Conservation (phyloP, 35 echinoderm and acorn worm species). For the Apostichopus japonicus region DNA sequence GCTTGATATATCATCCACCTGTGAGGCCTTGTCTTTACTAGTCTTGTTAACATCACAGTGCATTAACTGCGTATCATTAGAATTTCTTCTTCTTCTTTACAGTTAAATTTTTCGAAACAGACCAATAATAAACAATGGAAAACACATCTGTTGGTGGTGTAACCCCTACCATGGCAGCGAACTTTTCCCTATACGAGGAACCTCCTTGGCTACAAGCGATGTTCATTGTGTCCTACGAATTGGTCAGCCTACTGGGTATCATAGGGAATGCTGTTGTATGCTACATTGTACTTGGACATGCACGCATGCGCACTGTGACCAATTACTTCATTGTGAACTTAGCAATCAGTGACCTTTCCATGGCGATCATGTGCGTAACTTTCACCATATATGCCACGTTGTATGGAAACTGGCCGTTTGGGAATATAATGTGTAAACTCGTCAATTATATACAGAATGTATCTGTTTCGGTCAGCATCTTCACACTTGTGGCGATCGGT, state of each 20-base stretch:
- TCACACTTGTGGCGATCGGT: slow-evolving; percentile 90
- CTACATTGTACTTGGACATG: slow-evolving; percentile 92
- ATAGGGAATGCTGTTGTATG: slow-evolving; percentile 88
- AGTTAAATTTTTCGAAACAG: not conserved
- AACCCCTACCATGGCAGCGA: not conserved
- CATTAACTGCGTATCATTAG: too few relatives aligned
- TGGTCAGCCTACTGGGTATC: slow-evolving; percentile 80
- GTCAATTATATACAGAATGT: slow-evolving; percentile 85
- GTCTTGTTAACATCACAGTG: too few relatives aligned
- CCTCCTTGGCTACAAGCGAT: slow-evolving; percentile 76
- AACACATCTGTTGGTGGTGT: not conserved
- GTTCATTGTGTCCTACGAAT: slow-evolving; percentile 63
- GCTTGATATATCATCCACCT: too few relatives aligned
- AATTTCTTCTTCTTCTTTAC: not conserved
- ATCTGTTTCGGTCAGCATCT: slow-evolving; percentile 95
- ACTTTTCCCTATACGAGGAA: slow-evolving; percentile 26
- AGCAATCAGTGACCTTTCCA: slow-evolving; percentile 84
- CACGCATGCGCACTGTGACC: slow-evolving; percentile 95
- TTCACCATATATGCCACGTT: slow-evolving; percentile 86
- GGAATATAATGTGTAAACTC: slow-evolving; percentile 78
- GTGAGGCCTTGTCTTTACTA: too few relatives aligned
- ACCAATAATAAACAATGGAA: not conserved
- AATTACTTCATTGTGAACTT: slow-evolving; percentile 99
- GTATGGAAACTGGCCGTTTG: slow-evolving; percentile 77
- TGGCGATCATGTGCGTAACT: slow-evolving; percentile 95